Percentiles rank a stretch among this genome's conserved stretches.
These are phyloP conservation scores for Bovichtus diacanthus DNA, from an alignment of 2,797 vertebrate genomes.

Conservation along the genomic window DNA sequence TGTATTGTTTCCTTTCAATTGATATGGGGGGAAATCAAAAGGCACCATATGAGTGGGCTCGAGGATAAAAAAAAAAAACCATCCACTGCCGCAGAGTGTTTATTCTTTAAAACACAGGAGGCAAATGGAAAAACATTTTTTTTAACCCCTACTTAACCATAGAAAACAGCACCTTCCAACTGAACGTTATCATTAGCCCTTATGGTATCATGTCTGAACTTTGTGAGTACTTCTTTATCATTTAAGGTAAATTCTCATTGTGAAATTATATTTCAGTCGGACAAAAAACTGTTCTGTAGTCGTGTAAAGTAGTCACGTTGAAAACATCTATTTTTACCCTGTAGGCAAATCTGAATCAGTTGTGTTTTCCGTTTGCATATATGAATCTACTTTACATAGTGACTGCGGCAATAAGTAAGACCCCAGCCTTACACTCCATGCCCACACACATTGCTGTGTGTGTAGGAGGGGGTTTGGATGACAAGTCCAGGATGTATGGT, in stretches of 20 bases:
- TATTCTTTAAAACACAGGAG: slow-evolving; percentile 38
- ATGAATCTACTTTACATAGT: slow-evolving; percentile 70
- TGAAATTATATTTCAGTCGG: not conserved
- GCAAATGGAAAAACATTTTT: slow-evolving; percentile 37
- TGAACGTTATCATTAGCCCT: not conserved
- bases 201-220: not conserved
- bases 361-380: slow-evolving; percentile 64
- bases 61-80: slow-evolving; percentile 38
- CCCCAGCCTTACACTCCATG: slow-evolving; percentile 66
- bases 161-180: slow-evolving; percentile 28
- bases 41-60: slow-evolving; percentile 46
- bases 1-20: slow-evolving; percentile 74
- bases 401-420: slow-evolving; percentile 71
- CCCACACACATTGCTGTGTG: slow-evolving; percentile 71
- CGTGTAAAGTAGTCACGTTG: slow-evolving; percentile 16
- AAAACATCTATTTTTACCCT: slow-evolving; percentile 54
- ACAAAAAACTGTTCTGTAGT: slow-evolving; percentile 4
- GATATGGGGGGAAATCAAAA: slow-evolving; percentile 67
- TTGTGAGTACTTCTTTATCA: not conserved
- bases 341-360: slow-evolving; percentile 51
- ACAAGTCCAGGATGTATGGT: slow-evolving; percentile 67
- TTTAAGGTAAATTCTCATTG: slow-evolving; percentile 16
- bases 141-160: slow-evolving; percentile 49
- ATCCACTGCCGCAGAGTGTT: slow-evolving; percentile 34
- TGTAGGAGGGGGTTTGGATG: slow-evolving; percentile 74